phyloP scores from a whole-genome alignment of 2,797 vertebrate species.

The Coluber constrictor region DNA sequence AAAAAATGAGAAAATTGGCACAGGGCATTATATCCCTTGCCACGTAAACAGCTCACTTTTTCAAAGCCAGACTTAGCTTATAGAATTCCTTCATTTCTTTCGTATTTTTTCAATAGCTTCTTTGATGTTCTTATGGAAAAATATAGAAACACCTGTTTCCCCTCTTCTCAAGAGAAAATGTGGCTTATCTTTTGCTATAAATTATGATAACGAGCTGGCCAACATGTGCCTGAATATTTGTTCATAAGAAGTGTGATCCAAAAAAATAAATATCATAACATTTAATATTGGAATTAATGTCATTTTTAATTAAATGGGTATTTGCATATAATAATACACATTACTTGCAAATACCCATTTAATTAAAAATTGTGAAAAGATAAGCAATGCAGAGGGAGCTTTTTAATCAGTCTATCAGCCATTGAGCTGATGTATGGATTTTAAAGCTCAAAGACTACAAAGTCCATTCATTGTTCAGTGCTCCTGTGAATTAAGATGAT shows the following conservation, averaged over 20 bases:
- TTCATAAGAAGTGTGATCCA: not conserved
- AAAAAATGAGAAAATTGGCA: not conserved
- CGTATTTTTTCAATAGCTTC: not conserved
- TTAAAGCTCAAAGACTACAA: not conserved
- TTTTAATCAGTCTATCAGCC: not conserved
- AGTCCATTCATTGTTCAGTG: not conserved
- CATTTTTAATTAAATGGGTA: not conserved
- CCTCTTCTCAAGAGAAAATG: not conserved
- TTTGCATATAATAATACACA: not conserved
- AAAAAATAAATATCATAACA: not conserved
- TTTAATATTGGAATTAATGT: not conserved
- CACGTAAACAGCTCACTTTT: not conserved
- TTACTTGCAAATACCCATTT: not conserved
- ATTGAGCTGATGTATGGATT: not conserved
- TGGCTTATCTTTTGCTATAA: not conserved
- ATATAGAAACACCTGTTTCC: not conserved
- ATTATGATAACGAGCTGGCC: not conserved
- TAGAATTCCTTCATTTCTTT: conserved; percentile 2
- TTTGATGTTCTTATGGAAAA: not conserved
- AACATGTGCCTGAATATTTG: not conserved
- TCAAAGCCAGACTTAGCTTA: not conserved
- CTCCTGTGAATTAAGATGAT: not conserved
- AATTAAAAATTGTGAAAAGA: not conserved
- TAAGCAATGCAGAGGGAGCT: not conserved
- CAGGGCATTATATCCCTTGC: not conserved